Evolutionary conservation across 2,113 vertebrate genomes (phyloP).

Genomic region (Rhea pennata): DNA sequence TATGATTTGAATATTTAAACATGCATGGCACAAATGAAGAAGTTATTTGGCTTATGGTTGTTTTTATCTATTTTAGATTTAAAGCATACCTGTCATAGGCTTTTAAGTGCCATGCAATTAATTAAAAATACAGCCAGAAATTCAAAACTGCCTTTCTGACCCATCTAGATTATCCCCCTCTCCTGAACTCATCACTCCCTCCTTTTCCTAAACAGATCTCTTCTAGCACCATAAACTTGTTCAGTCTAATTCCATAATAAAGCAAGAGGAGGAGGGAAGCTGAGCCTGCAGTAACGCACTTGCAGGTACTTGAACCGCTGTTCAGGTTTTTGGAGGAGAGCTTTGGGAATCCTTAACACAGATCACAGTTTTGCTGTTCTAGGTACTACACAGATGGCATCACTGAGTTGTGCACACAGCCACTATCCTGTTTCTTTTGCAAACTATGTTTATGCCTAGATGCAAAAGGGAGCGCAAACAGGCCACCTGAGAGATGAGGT

Average conservation of each 20-base stretch:
- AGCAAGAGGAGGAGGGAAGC: not conserved
- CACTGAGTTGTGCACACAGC: not conserved
- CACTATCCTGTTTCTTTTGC: not conserved
- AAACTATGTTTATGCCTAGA: not conserved
- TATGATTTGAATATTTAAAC: not conserved
- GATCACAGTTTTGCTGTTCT: not conserved
- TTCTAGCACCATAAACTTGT: not conserved
- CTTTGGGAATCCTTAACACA: not conserved
- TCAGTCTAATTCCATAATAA: not conserved
- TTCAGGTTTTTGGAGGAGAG: not conserved
- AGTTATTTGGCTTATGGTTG: not conserved
- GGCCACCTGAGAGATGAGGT: not conserved
- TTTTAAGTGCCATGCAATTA: not conserved
- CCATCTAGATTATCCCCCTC: not conserved
- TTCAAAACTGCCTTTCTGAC: not conserved
- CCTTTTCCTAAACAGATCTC: not conserved
- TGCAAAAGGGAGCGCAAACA: not conserved
- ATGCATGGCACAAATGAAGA: not conserved
- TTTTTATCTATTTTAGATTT: constrained; percentile 38
- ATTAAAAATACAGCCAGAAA: constrained; percentile 20
- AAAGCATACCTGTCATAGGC: not conserved
- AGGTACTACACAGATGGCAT: not conserved
- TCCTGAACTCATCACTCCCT: not conserved
- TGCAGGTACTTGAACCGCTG: not conserved
- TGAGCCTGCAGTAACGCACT: not conserved